Evolutionary conservation across 2,888 invertebrate species (phyloP).

Genomic region (Schrankia costaestrigalis): DNA sequence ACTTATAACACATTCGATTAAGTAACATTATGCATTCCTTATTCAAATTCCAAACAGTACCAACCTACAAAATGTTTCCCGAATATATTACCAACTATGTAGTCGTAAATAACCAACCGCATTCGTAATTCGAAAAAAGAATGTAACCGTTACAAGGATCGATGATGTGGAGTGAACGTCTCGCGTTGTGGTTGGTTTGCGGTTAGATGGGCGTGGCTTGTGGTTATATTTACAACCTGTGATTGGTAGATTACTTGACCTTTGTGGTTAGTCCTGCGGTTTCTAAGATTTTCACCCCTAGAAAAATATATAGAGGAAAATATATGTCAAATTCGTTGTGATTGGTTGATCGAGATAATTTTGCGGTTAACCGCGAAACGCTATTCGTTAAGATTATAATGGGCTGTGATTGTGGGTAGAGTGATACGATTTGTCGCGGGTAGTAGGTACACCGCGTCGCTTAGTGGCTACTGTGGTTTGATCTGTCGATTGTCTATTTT

Average conservation of each 20-base stretch:
- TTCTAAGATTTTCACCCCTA: conserved; percentile 80
- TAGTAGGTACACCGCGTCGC: conserved; percentile 37
- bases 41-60: conserved; percentile 8
- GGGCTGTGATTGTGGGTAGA: conserved; percentile 51
- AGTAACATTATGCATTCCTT: background rate
- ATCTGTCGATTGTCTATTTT: conserved; percentile 32
- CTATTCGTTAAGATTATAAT: conserved; percentile 78
- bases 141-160: conserved; percentile 59
- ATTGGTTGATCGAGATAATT: conserved; percentile 68
- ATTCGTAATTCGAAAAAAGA: conserved; percentile 59
- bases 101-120: conserved; percentile 41
- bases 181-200: conserved; percentile 83
- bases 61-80: conserved; percentile 12
- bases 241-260: conserved; percentile 82
- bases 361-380: conserved; percentile 76
- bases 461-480: conserved; percentile 32
- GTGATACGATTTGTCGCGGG: conserved; percentile 57
- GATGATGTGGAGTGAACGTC: conserved; percentile 70
- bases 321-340: conserved; percentile 56
- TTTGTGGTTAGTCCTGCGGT: conserved; percentile 82
- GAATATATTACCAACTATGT: conserved; percentile 29
- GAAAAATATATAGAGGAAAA: conserved; percentile 77
- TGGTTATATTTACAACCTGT: conserved; percentile 79
- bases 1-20: conserved; percentile 11
- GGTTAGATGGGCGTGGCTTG: conserved; percentile 84